Evolutionary conservation across 2,113 vertebrate species (phyloP).

Genomic region (Paracanthobrama guichenoti): DNA sequence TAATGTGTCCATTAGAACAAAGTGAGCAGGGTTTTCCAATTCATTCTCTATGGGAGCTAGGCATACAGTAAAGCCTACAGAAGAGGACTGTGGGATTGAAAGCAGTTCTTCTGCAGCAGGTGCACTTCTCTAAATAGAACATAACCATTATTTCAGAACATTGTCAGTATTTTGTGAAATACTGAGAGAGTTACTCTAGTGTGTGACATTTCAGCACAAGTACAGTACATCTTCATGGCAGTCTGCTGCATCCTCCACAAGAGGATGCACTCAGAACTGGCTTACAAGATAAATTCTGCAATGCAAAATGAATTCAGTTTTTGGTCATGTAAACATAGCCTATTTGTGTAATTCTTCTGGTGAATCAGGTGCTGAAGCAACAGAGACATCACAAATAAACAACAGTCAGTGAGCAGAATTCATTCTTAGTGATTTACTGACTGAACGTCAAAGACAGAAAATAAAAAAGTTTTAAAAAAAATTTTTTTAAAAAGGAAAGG

Average conservation of each 20-base stretch:
- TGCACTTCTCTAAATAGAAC: neutral
- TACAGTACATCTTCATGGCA: neutral
- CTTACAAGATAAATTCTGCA: neutral
- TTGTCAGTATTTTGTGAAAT: neutral
- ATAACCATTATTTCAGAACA: neutral
- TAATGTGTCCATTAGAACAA: neutral
- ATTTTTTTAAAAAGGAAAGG: too few relatives aligned
- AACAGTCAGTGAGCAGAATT: neutral
- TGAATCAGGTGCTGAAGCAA: neutral
- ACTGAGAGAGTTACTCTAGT: neutral
- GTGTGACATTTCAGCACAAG: neutral
- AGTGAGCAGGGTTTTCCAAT: neutral
- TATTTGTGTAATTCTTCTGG: neutral
- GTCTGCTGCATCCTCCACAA: neutral
- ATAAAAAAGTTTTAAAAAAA: neutral
- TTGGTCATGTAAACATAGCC: neutral
- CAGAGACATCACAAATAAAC: neutral
- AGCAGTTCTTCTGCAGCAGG: neutral
- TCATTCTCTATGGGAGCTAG: neutral
- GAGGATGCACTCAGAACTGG: neutral
- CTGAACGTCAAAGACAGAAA: slow-evolving; percentile 4
- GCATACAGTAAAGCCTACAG: neutral
- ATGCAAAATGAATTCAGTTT: neutral
- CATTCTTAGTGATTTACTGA: neutral
- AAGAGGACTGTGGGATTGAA: neutral